Evolutionary conservation across 2,888 invertebrate genomes (phyloP).

Genomic region (Agrilus mali): DNA sequence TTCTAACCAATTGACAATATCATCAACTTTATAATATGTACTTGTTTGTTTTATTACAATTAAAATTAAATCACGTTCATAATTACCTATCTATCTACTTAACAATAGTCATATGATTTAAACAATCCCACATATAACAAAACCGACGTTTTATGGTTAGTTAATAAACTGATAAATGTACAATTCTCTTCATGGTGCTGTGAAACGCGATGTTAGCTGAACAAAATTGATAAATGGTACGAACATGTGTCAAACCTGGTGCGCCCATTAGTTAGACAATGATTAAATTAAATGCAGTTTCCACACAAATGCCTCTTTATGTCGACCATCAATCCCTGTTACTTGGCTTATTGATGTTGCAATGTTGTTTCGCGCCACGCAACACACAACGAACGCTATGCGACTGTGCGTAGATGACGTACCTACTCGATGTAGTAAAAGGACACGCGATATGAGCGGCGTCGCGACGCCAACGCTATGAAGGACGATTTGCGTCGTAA

Average conservation of each 20-base stretch:
- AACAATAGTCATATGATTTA: too few species aligned
- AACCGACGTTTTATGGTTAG: too few species aligned
- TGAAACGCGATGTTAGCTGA: too few species aligned
- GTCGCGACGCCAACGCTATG: constrained; percentile 8
- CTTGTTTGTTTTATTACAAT: too few species aligned
- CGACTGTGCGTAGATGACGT: constrained; percentile 5
- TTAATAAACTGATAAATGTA: too few species aligned
- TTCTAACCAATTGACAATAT: too few species aligned
- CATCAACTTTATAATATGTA: too few species aligned
- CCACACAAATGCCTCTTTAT: constrained; percentile 24
- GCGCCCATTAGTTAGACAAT: constrained; percentile 17
- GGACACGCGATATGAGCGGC: constrained; percentile 12
- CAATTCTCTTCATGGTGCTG: too few species aligned
- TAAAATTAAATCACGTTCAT: too few species aligned
- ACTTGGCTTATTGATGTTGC: constrained; percentile 15
- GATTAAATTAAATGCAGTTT: constrained; percentile 27
- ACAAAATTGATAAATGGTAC: too few species aligned
- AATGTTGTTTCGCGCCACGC: constrained; percentile 5
- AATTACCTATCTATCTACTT: too few species aligned
- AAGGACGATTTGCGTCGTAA: constrained; percentile 12
- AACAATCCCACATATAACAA: too few species aligned
- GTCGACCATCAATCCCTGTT: constrained; percentile 23
- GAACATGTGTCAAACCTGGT: background rate
- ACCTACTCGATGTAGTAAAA: constrained; percentile 4
- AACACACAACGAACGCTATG: constrained; percentile 1